Percentiles rank a stretch among this genome's conserved stretches.
phyloP scores from a whole-genome alignment of 92 coral and sea anemone species.

The Siderastrea siderea region DNA sequence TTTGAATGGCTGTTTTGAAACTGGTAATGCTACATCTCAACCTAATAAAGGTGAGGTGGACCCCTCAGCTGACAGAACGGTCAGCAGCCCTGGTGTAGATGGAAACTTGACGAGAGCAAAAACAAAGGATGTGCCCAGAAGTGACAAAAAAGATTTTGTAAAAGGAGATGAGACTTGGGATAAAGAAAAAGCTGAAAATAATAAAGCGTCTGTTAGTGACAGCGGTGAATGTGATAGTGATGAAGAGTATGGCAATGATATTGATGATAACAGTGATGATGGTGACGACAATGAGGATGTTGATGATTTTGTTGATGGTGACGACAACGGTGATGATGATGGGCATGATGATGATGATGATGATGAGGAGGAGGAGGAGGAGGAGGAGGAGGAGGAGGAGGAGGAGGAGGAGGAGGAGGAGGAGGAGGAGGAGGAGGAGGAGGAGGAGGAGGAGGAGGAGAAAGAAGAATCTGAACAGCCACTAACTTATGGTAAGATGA shows the following conservation, averaged over 20 bases:
- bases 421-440: neutral
- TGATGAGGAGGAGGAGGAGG: neutral
- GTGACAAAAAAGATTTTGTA: neutral
- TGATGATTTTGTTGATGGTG: neutral
- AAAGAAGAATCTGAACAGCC: constrained; percentile 32
- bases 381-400: neutral
- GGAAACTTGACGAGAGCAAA: neutral
- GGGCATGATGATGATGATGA: neutral
- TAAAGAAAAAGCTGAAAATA: neutral
- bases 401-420: neutral
- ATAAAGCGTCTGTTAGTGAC: no score
- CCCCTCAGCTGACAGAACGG: neutral
- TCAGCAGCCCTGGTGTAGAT: neutral
- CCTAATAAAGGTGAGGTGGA: neutral
- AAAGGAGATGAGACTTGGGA: neutral
- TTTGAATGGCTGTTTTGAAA: neutral
- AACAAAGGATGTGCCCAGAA: neutral
- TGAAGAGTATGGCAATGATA: neutral
- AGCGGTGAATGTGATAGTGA: neutral
- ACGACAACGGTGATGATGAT: neutral
- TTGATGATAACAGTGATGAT: neutral
- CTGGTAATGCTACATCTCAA: neutral
- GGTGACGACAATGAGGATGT: neutral
- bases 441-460: neutral
- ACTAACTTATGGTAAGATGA: constrained; percentile 36